These are phyloP conservation scores for Excalfactoria chinensis DNA, from an alignment of 2,113 vertebrate species.

Conservation along the genomic window DNA sequence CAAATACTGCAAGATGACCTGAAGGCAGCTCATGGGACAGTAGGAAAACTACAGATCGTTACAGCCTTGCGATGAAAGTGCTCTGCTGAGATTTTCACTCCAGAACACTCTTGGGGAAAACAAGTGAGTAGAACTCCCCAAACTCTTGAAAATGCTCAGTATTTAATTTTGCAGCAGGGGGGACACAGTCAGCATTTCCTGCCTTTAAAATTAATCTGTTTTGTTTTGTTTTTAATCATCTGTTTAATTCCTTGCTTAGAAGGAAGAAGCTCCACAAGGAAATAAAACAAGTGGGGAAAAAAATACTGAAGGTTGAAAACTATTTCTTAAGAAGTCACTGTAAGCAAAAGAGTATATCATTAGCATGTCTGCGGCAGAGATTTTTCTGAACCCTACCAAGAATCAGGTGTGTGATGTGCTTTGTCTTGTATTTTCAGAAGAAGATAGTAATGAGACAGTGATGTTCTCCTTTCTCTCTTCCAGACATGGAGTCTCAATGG, in stretches of 20 bases:
- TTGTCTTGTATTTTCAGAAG: not conserved
- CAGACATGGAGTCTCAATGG: not conserved
- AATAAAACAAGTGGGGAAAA: slow-evolving; percentile 19
- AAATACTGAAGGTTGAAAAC: not conserved
- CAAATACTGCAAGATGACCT: not conserved
- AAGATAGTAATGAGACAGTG: not conserved
- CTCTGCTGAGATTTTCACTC: not conserved
- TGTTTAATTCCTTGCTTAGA: slow-evolving; percentile 15
- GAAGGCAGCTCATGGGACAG: not conserved
- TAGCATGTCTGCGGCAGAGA: not conserved
- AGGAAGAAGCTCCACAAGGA: slow-evolving; percentile 25
- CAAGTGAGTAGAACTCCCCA: not conserved
- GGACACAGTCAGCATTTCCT: not conserved
- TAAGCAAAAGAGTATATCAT: slow-evolving; percentile 29
- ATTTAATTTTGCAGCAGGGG: not conserved
- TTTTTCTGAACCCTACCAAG: slow-evolving; percentile 36
- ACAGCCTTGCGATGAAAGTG: not conserved
- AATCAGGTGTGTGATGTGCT: not conserved
- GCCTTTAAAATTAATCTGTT: slow-evolving; percentile 8
- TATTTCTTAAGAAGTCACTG: slow-evolving; percentile 12
- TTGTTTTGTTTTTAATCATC: not conserved
- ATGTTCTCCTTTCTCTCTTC: slow-evolving; percentile 9
- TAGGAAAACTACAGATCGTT: not conserved
- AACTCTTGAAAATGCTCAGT: not conserved
- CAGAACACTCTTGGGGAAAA: not conserved